phyloP scores from a whole-genome alignment of 2,888 invertebrate species.

The Coleophora flavipennella region DNA sequence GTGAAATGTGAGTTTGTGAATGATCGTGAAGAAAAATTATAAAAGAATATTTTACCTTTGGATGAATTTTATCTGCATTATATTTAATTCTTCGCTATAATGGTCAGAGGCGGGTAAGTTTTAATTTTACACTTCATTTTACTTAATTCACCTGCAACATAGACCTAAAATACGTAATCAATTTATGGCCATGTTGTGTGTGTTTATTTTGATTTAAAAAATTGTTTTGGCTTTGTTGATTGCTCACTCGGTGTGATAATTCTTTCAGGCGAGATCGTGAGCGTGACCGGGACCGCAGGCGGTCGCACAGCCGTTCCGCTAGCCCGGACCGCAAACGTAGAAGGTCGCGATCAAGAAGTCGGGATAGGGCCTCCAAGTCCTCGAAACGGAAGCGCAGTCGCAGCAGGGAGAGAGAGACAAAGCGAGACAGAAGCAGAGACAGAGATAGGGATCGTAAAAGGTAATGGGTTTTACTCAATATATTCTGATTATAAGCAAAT shows the following conservation, averaged over 20 bases:
- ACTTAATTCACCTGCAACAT: no score
- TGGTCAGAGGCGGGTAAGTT: constrained; percentile 63
- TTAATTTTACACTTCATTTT: no score
- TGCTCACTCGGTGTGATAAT: not conserved
- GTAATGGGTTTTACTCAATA: constrained; percentile 32
- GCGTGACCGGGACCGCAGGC: constrained; percentile 61
- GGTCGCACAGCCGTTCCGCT: constrained; percentile 74
- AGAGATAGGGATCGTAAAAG: constrained; percentile 51
- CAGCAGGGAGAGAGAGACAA: constrained; percentile 76
- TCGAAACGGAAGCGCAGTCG: constrained; percentile 77
- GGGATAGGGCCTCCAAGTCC: constrained; percentile 73
- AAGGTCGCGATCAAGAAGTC: constrained; percentile 72
- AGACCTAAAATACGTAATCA: not conserved
- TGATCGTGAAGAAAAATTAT: no score
- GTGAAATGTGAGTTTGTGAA: no score
- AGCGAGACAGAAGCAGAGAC: constrained; percentile 64
- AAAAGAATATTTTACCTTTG: no score
- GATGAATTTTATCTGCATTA: not conserved
- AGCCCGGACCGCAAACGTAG: constrained; percentile 72
- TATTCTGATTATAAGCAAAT: not conserved
- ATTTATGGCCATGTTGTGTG: not conserved
- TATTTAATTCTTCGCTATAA: constrained; percentile 12
- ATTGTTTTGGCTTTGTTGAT: no score
- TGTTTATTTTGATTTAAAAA: no score
- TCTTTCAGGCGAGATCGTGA: constrained; percentile 54